A percentile compares a stretch with the other conserved stretches of the same genome.
These are phyloP conservation scores for Caenorhabditis sp. DNA, from an alignment of 2,888 invertebrate genomes.

Conservation along the genomic window DNA sequence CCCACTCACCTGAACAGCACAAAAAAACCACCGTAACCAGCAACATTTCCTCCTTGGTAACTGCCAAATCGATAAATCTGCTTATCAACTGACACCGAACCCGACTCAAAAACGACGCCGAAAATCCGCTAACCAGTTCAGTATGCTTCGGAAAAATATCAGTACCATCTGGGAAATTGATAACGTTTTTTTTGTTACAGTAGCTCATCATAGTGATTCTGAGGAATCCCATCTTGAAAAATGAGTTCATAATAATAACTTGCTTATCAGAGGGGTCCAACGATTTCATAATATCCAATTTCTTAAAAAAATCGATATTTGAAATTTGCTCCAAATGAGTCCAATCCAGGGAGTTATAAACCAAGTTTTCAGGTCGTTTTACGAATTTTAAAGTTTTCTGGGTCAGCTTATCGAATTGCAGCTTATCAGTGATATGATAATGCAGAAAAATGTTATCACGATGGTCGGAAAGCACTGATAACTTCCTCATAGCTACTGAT, in stretches of 20 bases:
- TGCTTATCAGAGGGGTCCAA: neutral
- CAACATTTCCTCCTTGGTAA: neutral
- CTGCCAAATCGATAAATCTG: neutral
- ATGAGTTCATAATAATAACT: neutral
- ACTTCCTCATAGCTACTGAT: neutral
- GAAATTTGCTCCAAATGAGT: neutral
- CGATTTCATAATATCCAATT: neutral
- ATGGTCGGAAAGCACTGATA: neutral
- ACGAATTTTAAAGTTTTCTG: neutral
- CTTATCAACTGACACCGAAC: neutral
- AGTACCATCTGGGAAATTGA: neutral
- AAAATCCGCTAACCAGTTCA: no score
- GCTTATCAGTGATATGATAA: neutral
- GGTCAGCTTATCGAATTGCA: neutral
- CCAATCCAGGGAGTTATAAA: neutral
- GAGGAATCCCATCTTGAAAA: neutral
- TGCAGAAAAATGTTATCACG: neutral
- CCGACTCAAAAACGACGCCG: neutral
- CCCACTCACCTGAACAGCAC: neutral
- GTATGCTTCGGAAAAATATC: neutral
- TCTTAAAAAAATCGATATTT: constrained; percentile 1
- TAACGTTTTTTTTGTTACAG: neutral
- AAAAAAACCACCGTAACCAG: neutral
- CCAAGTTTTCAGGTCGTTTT: neutral
- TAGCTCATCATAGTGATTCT: neutral